Evolutionary conservation across 2,888 invertebrate species (phyloP).

Genomic region (Tachystola acroxantha): DNA sequence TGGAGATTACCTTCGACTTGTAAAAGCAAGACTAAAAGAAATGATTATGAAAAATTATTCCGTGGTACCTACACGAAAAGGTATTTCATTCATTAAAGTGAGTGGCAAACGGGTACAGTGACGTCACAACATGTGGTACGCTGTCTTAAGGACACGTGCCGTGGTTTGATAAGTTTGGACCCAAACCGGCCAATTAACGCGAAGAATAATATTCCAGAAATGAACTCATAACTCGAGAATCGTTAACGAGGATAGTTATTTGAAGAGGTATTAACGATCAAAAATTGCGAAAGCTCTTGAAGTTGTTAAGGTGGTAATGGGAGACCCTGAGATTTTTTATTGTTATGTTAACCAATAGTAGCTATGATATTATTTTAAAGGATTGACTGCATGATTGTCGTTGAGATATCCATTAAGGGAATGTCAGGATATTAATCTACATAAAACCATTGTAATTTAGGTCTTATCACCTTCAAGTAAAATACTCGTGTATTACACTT

Average conservation of each 20-base stretch:
- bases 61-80: conserved; percentile 6
- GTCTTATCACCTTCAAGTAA: no score
- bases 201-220: conserved; percentile 6
- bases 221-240: conserved; percentile 3
- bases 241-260: background rate
- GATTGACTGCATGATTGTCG: conserved; percentile 11
- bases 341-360: background rate
- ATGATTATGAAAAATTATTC: conserved; percentile 2
- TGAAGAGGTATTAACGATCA: background rate
- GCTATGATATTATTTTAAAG: background rate
- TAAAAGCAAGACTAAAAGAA: no score
- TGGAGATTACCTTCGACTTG: no score
- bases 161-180: conserved; percentile 9
- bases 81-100: conserved; percentile 17
- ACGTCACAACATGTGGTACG: conserved; percentile 7
- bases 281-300: background rate
- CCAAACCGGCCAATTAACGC: conserved; percentile 11
- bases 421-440: no score
- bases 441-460: no score
- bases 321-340: background rate
- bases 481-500: no score
- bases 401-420: conserved; percentile 21
- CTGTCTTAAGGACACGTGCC: conserved; percentile 7
- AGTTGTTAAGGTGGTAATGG: background rate
- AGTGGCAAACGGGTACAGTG: conserved; percentile 9